Percentiles rank a stretch among this genome's conserved stretches.
Conservation (phyloP, 2,888 invertebrate genomes). For the Baronia brevicornis region DNA sequence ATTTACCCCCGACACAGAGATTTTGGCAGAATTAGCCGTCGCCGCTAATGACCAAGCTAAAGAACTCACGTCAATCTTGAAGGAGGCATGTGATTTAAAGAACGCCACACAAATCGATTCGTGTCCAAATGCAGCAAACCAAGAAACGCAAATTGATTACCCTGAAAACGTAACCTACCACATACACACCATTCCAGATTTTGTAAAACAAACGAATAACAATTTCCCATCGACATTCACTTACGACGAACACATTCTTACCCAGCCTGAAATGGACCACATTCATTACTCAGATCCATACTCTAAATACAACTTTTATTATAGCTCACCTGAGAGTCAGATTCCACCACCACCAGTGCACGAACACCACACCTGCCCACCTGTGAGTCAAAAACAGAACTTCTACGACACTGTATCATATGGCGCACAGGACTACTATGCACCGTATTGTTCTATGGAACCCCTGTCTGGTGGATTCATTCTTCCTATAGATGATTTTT, state of each 20-base stretch:
- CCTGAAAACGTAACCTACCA: conserved; percentile 30
- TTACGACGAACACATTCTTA: conserved; percentile 11
- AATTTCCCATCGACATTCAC: neutral
- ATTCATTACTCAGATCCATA: conserved; percentile 17
- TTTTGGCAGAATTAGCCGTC: conserved; percentile 50
- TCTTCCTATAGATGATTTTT: conserved; percentile 33
- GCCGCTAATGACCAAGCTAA: conserved; percentile 55
- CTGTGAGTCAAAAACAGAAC: conserved; percentile 43
- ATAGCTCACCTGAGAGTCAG: conserved; percentile 42
- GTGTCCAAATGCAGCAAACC: conserved; percentile 6
- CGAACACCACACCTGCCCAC: conserved; percentile 27
- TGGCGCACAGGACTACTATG: conserved; percentile 36
- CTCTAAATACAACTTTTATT: conserved; percentile 24
- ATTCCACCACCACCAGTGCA: conserved; percentile 33
- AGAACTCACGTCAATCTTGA: conserved; percentile 46
- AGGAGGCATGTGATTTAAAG: conserved; percentile 38
- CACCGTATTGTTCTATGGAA: conserved; percentile 41
- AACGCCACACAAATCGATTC: conserved; percentile 30
- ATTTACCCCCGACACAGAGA: conserved; percentile 57
- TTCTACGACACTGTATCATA: conserved; percentile 50
- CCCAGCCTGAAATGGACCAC: conserved; percentile 27
- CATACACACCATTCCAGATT: conserved; percentile 25
- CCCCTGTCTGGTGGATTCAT: conserved; percentile 36
- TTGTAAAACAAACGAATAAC: conserved; percentile 20
- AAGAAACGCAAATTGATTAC: conserved; percentile 14